Evolutionary conservation across 2,888 invertebrate species (phyloP).

Genomic region (Tenthredo notha): DNA sequence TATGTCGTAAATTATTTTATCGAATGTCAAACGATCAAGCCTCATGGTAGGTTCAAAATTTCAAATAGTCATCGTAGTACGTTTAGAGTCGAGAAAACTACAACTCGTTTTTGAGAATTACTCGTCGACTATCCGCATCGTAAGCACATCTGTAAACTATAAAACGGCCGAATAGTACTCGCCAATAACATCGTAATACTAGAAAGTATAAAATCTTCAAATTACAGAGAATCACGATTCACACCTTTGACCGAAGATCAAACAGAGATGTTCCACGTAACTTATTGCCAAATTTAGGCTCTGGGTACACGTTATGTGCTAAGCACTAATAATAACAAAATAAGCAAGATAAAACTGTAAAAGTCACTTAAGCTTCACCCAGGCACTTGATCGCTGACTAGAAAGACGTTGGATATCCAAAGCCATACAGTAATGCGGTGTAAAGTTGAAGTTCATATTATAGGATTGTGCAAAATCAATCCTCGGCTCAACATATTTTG

Average conservation of each 20-base stretch:
- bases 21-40: slow-evolving; percentile 15
- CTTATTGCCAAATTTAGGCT: neutral
- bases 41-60: neutral
- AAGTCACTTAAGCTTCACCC: neutral
- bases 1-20: slow-evolving; percentile 26
- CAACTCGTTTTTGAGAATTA: neutral
- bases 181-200: neutral
- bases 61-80: neutral
- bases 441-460: neutral
- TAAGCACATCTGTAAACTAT: neutral
- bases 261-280: neutral
- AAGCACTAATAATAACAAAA: neutral
- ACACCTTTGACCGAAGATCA: slow-evolving; percentile 18
- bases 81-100: neutral
- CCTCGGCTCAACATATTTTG: neutral
- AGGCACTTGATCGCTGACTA: neutral
- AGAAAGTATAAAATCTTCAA: slow-evolving; percentile 23
- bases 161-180: neutral
- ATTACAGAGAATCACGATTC: slow-evolving; percentile 12
- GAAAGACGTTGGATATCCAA: neutral
- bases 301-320: neutral
- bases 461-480: neutral
- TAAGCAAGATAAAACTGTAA: neutral
- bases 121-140: neutral
- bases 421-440: neutral